Conservation (phyloP, 2,888 invertebrate genomes). For the Eledona agricola region DNA sequence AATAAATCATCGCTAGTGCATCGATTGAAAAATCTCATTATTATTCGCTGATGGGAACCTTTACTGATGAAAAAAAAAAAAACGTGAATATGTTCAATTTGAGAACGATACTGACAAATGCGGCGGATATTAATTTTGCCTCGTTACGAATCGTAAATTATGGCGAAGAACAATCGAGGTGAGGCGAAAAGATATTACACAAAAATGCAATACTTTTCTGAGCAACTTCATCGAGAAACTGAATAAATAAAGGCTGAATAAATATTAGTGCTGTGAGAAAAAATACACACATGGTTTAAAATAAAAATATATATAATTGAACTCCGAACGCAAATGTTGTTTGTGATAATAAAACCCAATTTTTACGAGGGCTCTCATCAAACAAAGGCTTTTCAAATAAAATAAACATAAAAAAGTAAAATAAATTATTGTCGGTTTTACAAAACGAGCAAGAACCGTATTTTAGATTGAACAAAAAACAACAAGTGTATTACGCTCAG, state of each 20-base stretch:
- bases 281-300: slow-evolving; percentile 56
- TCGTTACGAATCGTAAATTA: no score
- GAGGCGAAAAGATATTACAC: slow-evolving; percentile 21
- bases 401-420: slow-evolving; percentile 59
- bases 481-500: slow-evolving; percentile 48
- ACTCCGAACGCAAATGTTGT: slow-evolving; percentile 61
- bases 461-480: slow-evolving; percentile 53
- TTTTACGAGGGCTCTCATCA: slow-evolving; percentile 61
- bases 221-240: slow-evolving; percentile 48
- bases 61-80: slow-evolving; percentile 42
- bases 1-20: slow-evolving; percentile 48
- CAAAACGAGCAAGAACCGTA: slow-evolving; percentile 55
- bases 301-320: slow-evolving; percentile 61
- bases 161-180: slow-evolving; percentile 13
- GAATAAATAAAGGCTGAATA: slow-evolving; percentile 58
- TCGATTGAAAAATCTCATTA: slow-evolving; percentile 48
- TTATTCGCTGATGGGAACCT: slow-evolving; percentile 43
- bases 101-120: slow-evolving; percentile 43
- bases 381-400: slow-evolving; percentile 57
- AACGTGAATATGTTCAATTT: slow-evolving; percentile 38
- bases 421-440: slow-evolving; percentile 57
- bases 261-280: slow-evolving; percentile 57
- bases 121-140: slow-evolving; percentile 31
- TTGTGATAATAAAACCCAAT: slow-evolving; percentile 63
- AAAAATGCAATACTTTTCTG: slow-evolving; percentile 37